Evolutionary conservation across 2,888 invertebrate species (phyloP).

Genomic region (Bellardia bayeri): DNA sequence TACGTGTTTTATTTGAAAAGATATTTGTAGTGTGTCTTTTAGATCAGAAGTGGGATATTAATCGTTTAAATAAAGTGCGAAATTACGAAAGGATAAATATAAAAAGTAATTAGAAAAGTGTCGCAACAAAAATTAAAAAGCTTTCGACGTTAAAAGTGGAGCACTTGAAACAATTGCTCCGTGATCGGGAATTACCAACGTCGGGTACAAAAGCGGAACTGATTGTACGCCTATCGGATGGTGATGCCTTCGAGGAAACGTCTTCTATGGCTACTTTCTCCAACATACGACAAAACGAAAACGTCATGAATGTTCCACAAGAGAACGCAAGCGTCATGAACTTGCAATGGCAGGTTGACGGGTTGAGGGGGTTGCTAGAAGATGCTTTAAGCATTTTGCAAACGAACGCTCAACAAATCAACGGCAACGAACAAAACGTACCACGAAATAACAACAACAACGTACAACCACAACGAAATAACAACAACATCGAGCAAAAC

Average conservation of each 20-base stretch:
- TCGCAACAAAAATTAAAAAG: background rate
- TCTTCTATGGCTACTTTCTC: background rate
- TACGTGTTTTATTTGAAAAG: too few relatives aligned
- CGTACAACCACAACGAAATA: background rate
- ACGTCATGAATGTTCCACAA: background rate
- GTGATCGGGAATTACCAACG: background rate
- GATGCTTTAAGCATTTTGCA: constrained; percentile 19
- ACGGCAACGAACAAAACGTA: background rate
- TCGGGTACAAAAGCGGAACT: constrained; percentile 2
- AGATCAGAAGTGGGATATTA: background rate
- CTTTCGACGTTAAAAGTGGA: background rate
- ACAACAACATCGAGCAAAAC: background rate
- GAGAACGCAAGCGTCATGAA: background rate
- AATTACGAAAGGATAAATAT: background rate
- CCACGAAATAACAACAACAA: too few relatives aligned
- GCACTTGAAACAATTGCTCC: background rate
- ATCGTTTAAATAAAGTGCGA: background rate
- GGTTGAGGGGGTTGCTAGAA: constrained; percentile 5
- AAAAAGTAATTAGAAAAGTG: background rate
- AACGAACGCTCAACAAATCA: background rate
- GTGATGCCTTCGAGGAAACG: background rate
- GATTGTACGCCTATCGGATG: background rate
- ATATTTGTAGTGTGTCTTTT: background rate
- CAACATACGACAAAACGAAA: background rate
- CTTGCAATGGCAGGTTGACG: constrained; percentile 23